These are phyloP conservation scores for Aporophyla lueneburgensis DNA, from an alignment of 2,888 invertebrate species.

Conservation along the genomic window DNA sequence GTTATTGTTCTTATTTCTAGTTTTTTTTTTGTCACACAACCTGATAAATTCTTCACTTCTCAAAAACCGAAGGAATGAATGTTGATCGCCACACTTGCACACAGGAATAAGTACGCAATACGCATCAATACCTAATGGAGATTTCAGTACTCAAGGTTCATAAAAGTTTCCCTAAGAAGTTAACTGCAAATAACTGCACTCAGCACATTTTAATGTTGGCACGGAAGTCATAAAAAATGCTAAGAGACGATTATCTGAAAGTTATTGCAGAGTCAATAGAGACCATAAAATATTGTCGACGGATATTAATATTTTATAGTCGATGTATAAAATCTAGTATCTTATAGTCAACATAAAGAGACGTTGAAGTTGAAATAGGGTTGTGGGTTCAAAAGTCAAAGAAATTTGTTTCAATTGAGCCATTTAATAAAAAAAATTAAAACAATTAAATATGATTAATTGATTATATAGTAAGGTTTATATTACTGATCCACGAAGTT, in stretches of 20 bases:
- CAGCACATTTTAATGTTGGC: conserved; percentile 38
- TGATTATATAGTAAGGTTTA: not conserved
- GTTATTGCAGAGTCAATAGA: conserved; percentile 53
- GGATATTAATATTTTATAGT: conserved; percentile 42
- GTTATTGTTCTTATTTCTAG: not conserved
- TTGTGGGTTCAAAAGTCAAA: not conserved
- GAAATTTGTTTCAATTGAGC: not conserved
- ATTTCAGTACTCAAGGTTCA: not conserved
- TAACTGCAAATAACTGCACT: conserved; percentile 20
- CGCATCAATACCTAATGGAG: not conserved
- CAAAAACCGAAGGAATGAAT: not conserved
- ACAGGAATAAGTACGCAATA: too few species aligned
- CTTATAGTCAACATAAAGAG: conserved; percentile 5
- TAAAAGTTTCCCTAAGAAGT: not conserved
- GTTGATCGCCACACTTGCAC: too few species aligned
- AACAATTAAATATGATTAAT: not conserved
- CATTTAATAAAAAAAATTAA: not conserved
- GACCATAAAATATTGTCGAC: conserved; percentile 40
- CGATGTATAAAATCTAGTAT: conserved; percentile 20
- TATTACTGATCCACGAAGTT: not conserved
- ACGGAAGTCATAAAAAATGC: conserved; percentile 48
- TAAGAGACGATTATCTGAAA: conserved; percentile 38
- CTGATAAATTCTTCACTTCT: not conserved
- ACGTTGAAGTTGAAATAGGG: too few species aligned
- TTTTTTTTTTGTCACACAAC: not conserved